phyloP scores from a whole-genome alignment of 2,888 invertebrate genomes.

The Cantharis lateralis region DNA sequence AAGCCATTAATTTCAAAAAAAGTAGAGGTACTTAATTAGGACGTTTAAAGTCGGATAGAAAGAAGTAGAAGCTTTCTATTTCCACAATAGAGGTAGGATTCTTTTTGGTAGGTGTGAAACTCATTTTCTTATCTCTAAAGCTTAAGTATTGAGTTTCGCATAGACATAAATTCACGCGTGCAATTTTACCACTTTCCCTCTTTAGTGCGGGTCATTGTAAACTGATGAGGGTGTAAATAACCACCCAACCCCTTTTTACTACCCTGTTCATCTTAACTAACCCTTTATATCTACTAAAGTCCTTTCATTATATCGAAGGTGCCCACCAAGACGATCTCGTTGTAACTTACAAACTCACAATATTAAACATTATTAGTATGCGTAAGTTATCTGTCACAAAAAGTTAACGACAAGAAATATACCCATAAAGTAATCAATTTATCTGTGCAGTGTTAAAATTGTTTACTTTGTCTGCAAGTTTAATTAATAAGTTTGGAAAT shows the following conservation, averaged over 20 bases:
- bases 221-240: constrained; percentile 72
- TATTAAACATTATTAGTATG: constrained; percentile 24
- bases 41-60: neutral
- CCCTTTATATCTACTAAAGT: constrained; percentile 51
- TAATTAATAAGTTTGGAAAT: neutral
- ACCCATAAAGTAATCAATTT: constrained; percentile 1
- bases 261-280: constrained; percentile 50
- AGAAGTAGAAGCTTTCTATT: neutral
- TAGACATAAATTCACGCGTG: constrained; percentile 47
- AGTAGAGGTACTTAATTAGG: neutral
- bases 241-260: constrained; percentile 52
- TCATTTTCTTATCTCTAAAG: constrained; percentile 38
- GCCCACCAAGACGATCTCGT: constrained; percentile 38
- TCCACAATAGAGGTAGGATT: neutral
- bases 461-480: neutral
- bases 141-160: constrained; percentile 47
- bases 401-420: constrained; percentile 1
- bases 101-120: constrained; percentile 14
- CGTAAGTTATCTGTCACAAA: constrained; percentile 3
- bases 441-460: neutral
- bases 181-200: constrained; percentile 38
- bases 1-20: neutral
- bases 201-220: constrained; percentile 63
- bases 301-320: constrained; percentile 53
- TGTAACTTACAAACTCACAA: constrained; percentile 27